Evolutionary conservation across 1,140 invertebrate genomes (phyloP), one percentile per base, ranked within the genome.

Genomic region (Macrocentrus cingulum): DNA sequence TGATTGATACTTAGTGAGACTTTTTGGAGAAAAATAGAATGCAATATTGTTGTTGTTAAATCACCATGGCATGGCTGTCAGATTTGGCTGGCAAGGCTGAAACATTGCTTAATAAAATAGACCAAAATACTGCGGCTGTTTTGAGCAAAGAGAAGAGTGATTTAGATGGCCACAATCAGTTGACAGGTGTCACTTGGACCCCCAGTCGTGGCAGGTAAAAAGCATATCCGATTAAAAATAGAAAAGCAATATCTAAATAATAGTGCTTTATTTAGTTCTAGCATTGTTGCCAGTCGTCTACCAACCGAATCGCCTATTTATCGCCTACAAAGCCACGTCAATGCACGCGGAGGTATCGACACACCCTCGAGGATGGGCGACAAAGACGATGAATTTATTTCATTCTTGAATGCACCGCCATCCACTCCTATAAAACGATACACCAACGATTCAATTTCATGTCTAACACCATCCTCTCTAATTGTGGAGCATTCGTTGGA

Each of bases 81-180:
- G 91, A 87, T 62, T 80, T 94, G 36, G 91, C 91, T 56, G 91
- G 87, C 22, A 91, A 89, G 72, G 91, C 91, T 29, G 92, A 94
- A 74, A 85, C 88, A 72, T 84, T 94, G 29, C 74, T 94, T 7
- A 92, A 92, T 72, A 91, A 91, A 80, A 84, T 94, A 25, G 92
- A 94, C 68, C 82, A 91, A 68, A 91, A 88, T 79, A 91, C 91
- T n/a, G 91, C 90, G 0, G 84, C 84, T 13, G 90, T 88, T 36
- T 72, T 87, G 59, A 81, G 73, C 70, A 86, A 79, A 60, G 76
- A 81, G 0, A 77, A 76, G 59, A 68, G 64, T 54, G 70, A 69
- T 19, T 9, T 36, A 4, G 53, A 52, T 32, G 16, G 59, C 22
- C 62, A 67, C 9, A 22, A 58, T 32, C 59, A 64, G 45, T 59